Percentiles rank a stretch among this genome's conserved stretches.
These are phyloP conservation scores for Drosophila punjabiensis DNA, from an alignment of 1,140 invertebrate genomes.

Conservation along the genomic window DNA sequence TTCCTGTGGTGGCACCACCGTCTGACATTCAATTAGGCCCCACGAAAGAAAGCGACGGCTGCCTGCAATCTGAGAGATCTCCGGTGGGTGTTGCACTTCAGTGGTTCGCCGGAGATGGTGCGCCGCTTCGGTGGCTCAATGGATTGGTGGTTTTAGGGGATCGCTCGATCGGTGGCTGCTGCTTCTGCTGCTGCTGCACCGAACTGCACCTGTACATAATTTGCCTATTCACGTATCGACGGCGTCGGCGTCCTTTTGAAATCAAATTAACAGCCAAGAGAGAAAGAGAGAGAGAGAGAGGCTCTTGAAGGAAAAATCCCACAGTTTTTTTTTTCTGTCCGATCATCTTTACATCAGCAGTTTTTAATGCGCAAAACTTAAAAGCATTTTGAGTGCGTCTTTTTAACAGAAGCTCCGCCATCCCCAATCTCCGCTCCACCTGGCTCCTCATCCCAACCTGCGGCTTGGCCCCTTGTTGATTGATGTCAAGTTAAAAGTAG, in stretches of 20 bases:
- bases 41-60: constrained; percentile 50
- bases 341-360: constrained; percentile 77
- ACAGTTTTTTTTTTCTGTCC: constrained; percentile 62
- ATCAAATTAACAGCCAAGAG: constrained; percentile 71
- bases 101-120: constrained; percentile 39
- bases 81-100: constrained; percentile 65
- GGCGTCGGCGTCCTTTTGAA: constrained; percentile 63
- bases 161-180: constrained; percentile 29
- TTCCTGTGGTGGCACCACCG: constrained; percentile 33
- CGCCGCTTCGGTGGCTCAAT: constrained; percentile 36
- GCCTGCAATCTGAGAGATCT: constrained; percentile 63
- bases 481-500: constrained; percentile 78
- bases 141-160: constrained; percentile 14
- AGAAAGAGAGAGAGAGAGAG: constrained; percentile 14
- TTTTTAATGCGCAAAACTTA: constrained; percentile 66
- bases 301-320: constrained; percentile 47
- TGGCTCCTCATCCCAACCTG: no score
- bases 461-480: constrained; percentile 50
- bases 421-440: background rate
- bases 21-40: constrained; percentile 74
- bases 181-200: constrained; percentile 28
- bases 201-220: constrained; percentile 70
- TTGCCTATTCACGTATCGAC: constrained; percentile 73
- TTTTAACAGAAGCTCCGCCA: constrained; percentile 68
- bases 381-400: constrained; percentile 79